These are phyloP conservation scores for Noctilio leporinus DNA, from an alignment of 2,113 vertebrate species.

Conservation along the genomic window DNA sequence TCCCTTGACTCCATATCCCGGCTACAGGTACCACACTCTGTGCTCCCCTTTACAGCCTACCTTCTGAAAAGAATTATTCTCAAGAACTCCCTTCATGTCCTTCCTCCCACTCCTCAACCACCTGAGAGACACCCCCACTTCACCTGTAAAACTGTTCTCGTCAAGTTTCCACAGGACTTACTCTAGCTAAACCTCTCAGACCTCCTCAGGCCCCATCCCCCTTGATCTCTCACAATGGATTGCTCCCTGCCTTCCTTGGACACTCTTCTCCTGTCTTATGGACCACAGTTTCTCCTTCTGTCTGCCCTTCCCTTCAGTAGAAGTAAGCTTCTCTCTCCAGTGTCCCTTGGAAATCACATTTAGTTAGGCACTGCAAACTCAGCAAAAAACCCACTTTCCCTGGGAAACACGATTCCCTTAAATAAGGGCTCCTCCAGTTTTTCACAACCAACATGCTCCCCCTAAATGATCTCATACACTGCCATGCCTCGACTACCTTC, in stretches of 20 bases:
- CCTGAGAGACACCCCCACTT: not conserved
- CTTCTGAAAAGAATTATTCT: not conserved
- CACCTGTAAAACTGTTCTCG: not conserved
- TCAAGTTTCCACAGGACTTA: not conserved
- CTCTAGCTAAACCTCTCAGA: not conserved
- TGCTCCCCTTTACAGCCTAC: not conserved
- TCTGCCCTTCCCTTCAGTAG: not conserved
- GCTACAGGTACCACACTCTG: not conserved
- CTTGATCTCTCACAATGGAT: rapidly evolving
- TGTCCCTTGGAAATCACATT: not conserved
- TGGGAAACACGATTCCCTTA: not conserved
- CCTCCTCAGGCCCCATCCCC: not conserved
- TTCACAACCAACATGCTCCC: not conserved
- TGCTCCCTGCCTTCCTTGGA: not conserved
- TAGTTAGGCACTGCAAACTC: not conserved
- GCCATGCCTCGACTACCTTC: not conserved
- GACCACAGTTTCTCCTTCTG: not conserved
- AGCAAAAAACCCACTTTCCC: not conserved
- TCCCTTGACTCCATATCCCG: not conserved
- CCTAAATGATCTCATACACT: not conserved
- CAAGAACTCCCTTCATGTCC: not conserved
- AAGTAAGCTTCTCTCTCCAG: not conserved
- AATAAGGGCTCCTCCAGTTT: not conserved
- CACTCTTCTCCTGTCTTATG: not conserved
- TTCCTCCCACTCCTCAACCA: not conserved